Evolutionary conservation across 2,888 invertebrate species (phyloP), one percentile per base, ranked within the genome.

Genomic region (Listrodromus nycthemerus): DNA sequence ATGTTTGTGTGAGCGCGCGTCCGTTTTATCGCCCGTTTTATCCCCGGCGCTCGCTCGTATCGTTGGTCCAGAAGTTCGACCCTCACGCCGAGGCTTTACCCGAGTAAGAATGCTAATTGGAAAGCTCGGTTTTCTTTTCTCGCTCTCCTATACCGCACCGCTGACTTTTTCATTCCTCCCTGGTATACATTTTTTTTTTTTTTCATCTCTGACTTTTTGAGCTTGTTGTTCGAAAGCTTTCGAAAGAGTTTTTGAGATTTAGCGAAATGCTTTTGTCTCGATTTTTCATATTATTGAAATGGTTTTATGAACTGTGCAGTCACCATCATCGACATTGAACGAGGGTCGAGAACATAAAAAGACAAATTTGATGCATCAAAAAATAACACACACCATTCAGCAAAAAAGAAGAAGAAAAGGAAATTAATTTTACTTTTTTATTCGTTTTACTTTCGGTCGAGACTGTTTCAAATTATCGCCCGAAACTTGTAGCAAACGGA

Each of bases 11-110:
- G 76, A 71, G 52, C 63, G 69, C 77, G 74, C 79, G 70, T 79
- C 83, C 89, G 88, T 91, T 92, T 92, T 91, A 92, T 91, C 91
- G 90, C 90, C 88, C 89, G 90, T 91, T 92, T 92, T 91, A 90
- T 65, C 79, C 71, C 21, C 88, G 89, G 88, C 88, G 88, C 86
- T 86, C 89, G 86, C 87, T 41, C 41, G 86, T 86, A 83, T 83
- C 86, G 86, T 86, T 86, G 73, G 13, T 81, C 84, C 80, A 83
- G 84, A 86, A 88, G 85, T 83, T 86, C 86, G 87, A 87, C 88
- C 85, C 86, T 86, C 84, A 80, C 70, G 55, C 81, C 74, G 33
- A 69, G 7, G 66, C 82, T 82, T 70, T 76, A 76, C 81, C 75
- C 84, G 85, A 84, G 88, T 89, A 89, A 90, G 89, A 91, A 89